Base-by-base conservation (phyloP, 2,888 invertebrate species). In the Ochropleura leucogaster region DNA sequence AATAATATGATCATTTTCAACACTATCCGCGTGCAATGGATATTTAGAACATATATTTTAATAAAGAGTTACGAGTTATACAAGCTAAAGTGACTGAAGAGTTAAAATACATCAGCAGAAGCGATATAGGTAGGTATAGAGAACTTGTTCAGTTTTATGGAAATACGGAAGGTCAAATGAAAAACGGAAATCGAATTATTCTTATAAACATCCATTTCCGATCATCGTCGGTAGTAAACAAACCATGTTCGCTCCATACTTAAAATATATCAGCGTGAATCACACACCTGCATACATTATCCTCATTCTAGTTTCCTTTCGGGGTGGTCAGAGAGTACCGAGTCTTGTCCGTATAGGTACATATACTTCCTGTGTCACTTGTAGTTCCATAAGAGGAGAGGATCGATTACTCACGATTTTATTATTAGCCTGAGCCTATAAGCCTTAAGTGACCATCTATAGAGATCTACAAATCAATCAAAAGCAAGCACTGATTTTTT, bases 251-350 rank as follows among this genome's bases (percentile, higher is more conserved):
- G 65, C 5, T 71, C 62, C 46, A 70, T 72, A 72, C 59, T 67
- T 62, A 57, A 62, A 78, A 79, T 73, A 82, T 68, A n/a, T 62
- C 62, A 65, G 49, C 69, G 78, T 86, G 87, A 86, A 76, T 84
- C 87, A 86, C 68, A 74, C 71, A 76, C 74, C 74, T 71, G 74
- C 66, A 79, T 75, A 73, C 72, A 83, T 82, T 76, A 83, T 82
- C 85, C 76, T 85, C 82, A 82, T 71, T 85, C 86, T 79, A 86
- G 86, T 85, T 86, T 77, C 86, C 87, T 74, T 83, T 66, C 66
- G n/a, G 74, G 80, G 85, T 77, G 67, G 66, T 60, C 82, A 83
- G 70, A 72, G 75, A 79, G 81, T 72, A 51, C 75, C 69, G 82
- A 59, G 66, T 78, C 55, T 66, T 73, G 60, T 47, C 87, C 83